Percentiles rank a stretch among this genome's conserved stretches.
These are phyloP conservation scores for Drosophila ambigua DNA, from an alignment of 1,140 invertebrate species.

Conservation along the genomic window DNA sequence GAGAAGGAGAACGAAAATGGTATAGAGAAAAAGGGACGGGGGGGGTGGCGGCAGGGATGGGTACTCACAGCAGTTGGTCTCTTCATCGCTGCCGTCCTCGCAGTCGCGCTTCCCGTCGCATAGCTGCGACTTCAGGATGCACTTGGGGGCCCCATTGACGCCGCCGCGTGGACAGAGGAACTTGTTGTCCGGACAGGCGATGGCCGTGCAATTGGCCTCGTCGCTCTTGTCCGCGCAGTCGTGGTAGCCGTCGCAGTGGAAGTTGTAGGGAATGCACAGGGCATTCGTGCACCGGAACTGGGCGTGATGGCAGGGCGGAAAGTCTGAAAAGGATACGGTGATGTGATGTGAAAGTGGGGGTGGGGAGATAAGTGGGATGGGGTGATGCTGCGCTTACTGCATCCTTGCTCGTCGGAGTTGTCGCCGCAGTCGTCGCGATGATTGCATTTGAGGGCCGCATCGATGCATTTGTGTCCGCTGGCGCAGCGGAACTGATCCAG, in stretches of 20 bases:
- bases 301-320: slow-evolving; percentile 94
- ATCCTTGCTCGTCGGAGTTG: slow-evolving; percentile 94
- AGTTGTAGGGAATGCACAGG: slow-evolving; percentile 94
- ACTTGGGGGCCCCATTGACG: slow-evolving; percentile 89
- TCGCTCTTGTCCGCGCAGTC: slow-evolving; percentile 95
- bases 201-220: slow-evolving; percentile 94
- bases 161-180: slow-evolving; percentile 94
- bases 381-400: slow-evolving; percentile 87
- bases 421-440: slow-evolving; percentile 95
- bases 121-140: slow-evolving; percentile 93
- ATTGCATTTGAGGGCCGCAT: slow-evolving; percentile 92
- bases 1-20: slow-evolving; percentile 17
- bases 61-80: slow-evolving; percentile 93
- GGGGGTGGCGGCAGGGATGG: neutral
- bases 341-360: neutral
- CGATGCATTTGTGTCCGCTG: slow-evolving; percentile 92
- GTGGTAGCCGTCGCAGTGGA: slow-evolving; percentile 92
- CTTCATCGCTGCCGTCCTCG: slow-evolving; percentile 95
- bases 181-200: slow-evolving; percentile 95
- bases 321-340: slow-evolving; percentile 86
- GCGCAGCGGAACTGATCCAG: slow-evolving; percentile 96
- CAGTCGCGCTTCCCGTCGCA: slow-evolving; percentile 96
- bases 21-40: slow-evolving; percentile 1
- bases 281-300: slow-evolving; percentile 97
- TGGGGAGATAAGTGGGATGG: no score